Evolutionary conservation across 2,113 vertebrate genomes (phyloP), one percentile per base, ranked within the genome.

Genomic region (Colius striatus): DNA sequence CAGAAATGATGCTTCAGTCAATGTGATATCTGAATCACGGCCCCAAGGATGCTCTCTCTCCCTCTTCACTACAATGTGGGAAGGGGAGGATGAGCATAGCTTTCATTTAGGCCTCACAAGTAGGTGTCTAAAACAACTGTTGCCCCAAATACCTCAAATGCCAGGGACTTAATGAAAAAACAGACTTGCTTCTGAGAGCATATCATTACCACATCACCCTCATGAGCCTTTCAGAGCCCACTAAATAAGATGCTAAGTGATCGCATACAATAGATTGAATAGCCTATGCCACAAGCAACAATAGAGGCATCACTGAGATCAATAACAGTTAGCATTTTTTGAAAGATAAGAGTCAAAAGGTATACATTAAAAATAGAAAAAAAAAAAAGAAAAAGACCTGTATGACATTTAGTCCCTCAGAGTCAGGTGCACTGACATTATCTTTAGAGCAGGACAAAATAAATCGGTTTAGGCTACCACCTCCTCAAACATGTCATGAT

Each of bases 161-260:
- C 14, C 38, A 20, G 32, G 9, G 50, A 53, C 36, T 47, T 81
- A 45, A 68, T n/a, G 32, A 57, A 78, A 62, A 67, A 48, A 19
- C 10, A 1, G 14, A 45, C 11, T 36, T 65, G 41, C 19, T 87
- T 48, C 58, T 30, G 23, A 60, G 11, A 67, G 5, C 0, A 0
- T n/a, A 25, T 27, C 5, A 4, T 30, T 34, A 6, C 27, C 30
- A 55, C 34, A 38, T 6, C 26, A 81, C 22, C 26, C 10, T 43
- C 38, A 17, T 38, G 3, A 41, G n/a, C n/a, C n/a, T 79, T 60
- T 36, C 53, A 47, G 23, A 83, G 13, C 10, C 43, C 32, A 19
- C 14, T 43, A 34, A 68, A 80, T 16, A 50, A 25, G 16, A 30
- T 15, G 8, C 18, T 30, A 68, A 41, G 21, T 16, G 6, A 55